phyloP scores from a whole-genome alignment of 2,113 vertebrate species.

The Solea solea region DNA sequence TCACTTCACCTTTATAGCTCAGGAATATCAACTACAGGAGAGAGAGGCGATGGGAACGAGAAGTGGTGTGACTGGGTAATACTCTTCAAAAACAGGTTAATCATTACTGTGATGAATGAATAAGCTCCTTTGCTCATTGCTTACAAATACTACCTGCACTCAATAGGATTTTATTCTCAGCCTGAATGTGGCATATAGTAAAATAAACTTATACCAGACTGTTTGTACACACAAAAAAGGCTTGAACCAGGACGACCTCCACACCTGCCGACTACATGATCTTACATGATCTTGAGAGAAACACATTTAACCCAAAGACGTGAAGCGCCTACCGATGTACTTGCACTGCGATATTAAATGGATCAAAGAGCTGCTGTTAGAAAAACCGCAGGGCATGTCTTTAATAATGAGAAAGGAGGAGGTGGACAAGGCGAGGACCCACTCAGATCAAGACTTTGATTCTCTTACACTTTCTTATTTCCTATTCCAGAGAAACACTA shows the following conservation, averaged over 20 bases:
- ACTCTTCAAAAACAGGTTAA: too few relatives aligned
- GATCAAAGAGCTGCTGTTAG: constrained; percentile 54
- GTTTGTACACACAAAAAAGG: not conserved
- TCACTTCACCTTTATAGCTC: constrained; percentile 26
- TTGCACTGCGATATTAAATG: constrained; percentile 15
- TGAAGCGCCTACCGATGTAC: constrained; percentile 39
- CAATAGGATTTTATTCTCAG: constrained; percentile 22
- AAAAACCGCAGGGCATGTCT: constrained; percentile 42
- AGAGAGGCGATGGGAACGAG: not conserved
- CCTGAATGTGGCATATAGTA: not conserved
- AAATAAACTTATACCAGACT: too few relatives aligned
- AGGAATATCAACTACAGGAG: constrained; percentile 3
- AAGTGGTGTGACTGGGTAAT: too few relatives aligned
- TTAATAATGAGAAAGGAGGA: constrained; percentile 36
- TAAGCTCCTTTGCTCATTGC: constrained; percentile 8
- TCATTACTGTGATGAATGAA: too few relatives aligned
- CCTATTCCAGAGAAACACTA: constrained; percentile 46
- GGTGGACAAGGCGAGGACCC: constrained; percentile 18
- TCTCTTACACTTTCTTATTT: constrained; percentile 31
- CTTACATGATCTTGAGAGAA: constrained; percentile 23
- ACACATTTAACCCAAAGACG: constrained; percentile 13
- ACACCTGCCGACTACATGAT: too few relatives aligned
- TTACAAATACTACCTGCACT: constrained; percentile 22
- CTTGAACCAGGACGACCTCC: not conserved
- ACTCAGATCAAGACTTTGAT: constrained; percentile 43